phyloP scores from a whole-genome alignment of 1,140 invertebrate species.

The Lasioglossum baleicum region DNA sequence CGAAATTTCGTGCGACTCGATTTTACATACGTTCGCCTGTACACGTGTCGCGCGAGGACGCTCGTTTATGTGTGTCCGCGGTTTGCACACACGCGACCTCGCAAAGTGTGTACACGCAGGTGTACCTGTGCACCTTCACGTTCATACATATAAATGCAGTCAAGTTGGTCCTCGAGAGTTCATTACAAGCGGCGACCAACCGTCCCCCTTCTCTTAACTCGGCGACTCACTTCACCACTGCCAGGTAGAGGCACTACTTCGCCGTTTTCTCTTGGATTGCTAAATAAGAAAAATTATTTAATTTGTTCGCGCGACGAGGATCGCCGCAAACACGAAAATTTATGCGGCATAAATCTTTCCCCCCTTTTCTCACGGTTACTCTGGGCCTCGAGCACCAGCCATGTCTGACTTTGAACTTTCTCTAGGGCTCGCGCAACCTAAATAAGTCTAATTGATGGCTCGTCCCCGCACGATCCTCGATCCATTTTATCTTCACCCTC shows the following conservation, averaged over 20 bases:
- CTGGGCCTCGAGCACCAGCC: not conserved
- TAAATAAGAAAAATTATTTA: constrained; percentile 47
- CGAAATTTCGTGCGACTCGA: constrained; percentile 6
- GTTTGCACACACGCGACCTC: not conserved
- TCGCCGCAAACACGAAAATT: not conserved
- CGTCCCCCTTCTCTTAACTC: constrained; percentile 25
- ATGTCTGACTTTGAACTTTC: not conserved
- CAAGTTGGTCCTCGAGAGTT: constrained; percentile 51
- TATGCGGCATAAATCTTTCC: not conserved
- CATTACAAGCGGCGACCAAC: constrained; percentile 40
- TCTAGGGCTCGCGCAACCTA: not conserved
- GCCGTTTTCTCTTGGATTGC: constrained; percentile 7
- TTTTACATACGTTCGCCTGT: not conserved
- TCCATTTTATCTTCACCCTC: no score
- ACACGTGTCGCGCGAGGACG: not conserved
- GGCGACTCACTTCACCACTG: constrained; percentile 9
- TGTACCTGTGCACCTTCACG: constrained; percentile 5
- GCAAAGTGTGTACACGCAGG: not conserved
- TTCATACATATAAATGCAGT: not conserved
- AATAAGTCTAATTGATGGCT: not conserved
- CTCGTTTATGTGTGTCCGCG: not conserved
- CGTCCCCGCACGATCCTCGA: no score
- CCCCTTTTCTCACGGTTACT: not conserved
- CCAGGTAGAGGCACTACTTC: constrained; percentile 30
- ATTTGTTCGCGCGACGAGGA: constrained; percentile 10